Conservation (phyloP, 2,797 vertebrate species). For the Xiphophorus birchmanni region DNA sequence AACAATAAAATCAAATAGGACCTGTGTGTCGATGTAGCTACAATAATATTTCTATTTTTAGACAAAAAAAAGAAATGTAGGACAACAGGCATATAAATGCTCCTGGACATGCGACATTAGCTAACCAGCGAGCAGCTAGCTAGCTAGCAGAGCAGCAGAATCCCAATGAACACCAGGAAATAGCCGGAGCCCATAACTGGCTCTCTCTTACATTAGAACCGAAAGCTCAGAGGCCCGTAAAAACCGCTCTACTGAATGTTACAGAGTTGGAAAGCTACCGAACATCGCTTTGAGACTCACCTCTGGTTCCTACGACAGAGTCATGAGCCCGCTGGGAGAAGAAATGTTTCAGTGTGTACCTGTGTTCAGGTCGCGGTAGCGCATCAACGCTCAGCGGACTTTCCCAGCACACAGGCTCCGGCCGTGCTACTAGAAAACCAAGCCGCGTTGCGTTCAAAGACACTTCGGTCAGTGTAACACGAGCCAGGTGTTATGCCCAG, state of each 20-base stretch:
- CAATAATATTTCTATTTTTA: accelerated
- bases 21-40: neutral
- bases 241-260: neutral
- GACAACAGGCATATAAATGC: accelerated
- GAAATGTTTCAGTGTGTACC: slow-evolving; percentile 8
- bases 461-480: neutral
- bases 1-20: neutral
- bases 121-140: slow-evolving; percentile 26
- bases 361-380: slow-evolving; percentile 60
- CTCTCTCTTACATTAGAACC: slow-evolving; percentile 25
- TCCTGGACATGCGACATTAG: neutral
- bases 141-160: slow-evolving; percentile 21
- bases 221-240: neutral
- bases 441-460: neutral
- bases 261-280: accelerated
- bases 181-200: slow-evolving; percentile 48
- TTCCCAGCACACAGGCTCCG: slow-evolving; percentile 53
- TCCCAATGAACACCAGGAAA: slow-evolving; percentile 32
- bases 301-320: slow-evolving; percentile 38
- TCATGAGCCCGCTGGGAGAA: slow-evolving; percentile 55
- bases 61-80: accelerated
- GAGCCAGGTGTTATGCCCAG: no score
- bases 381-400: slow-evolving; percentile 54
- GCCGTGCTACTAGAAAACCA: slow-evolving; percentile 31
- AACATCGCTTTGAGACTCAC: slow-evolving; percentile 41